These are phyloP conservation scores for Protomyctophum bolini DNA, from an alignment of 2,113 vertebrate species.

Conservation along the genomic window DNA sequence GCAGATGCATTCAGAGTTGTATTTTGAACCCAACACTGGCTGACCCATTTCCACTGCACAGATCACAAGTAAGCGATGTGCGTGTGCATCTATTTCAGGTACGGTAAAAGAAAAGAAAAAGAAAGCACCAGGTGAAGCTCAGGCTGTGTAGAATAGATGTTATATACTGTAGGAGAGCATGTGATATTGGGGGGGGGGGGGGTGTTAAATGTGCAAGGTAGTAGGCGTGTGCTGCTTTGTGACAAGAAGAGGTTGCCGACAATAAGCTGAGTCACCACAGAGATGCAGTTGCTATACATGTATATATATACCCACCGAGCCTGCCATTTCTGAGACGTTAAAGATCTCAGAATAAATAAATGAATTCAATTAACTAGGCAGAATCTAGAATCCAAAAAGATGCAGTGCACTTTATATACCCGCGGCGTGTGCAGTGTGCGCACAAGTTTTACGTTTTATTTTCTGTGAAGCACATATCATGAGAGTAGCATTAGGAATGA, in stretches of 20 bases:
- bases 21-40: conserved; percentile 27
- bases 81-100: conserved; percentile 57
- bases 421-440: not conserved
- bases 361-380: not conserved
- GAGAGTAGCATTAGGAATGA: too few relatives aligned
- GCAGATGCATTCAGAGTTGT: conserved; percentile 26
- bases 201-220: not conserved
- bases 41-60: conserved; percentile 46
- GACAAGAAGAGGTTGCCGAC: not conserved
- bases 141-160: not conserved
- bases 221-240: not conserved
- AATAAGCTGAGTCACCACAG: not conserved
- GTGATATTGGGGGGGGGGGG: not conserved
- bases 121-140: conserved; percentile 51
- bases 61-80: conserved; percentile 27
- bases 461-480: too few relatives aligned
- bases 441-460: not conserved
- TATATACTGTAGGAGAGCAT: not conserved
- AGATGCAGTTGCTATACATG: not conserved
- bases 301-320: not conserved
- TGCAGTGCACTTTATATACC: not conserved
- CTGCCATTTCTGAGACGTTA: not conserved
- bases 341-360: not conserved
- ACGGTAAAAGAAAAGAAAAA: conserved; percentile 1
- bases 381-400: not conserved